Conservation (phyloP, 2,888 invertebrate species). For the Nineta flava region DNA sequence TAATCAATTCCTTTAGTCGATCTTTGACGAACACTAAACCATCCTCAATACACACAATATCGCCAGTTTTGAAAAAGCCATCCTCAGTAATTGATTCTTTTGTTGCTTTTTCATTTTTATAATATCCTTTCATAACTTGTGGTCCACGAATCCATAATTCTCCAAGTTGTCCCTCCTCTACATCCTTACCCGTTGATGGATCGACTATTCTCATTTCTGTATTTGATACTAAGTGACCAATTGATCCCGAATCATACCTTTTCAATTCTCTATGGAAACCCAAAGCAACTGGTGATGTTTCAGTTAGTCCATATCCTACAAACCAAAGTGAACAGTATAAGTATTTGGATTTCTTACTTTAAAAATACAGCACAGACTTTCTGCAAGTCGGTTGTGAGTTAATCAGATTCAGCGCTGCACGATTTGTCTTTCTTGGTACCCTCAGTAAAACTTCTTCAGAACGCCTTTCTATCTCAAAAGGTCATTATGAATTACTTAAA, state of each 20-base stretch:
- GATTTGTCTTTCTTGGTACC: too few species aligned
- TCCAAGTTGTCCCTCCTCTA: conserved; percentile 32
- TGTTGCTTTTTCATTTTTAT: conserved; percentile 58
- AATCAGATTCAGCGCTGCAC: too few species aligned
- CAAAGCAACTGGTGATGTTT: conserved; percentile 41
- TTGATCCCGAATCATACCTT: conserved; percentile 34
- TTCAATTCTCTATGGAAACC: conserved; percentile 20
- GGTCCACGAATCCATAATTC: conserved; percentile 47
- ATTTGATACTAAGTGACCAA: conserved; percentile 36
- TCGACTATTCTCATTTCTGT: conserved; percentile 17
- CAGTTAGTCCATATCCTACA: conserved; percentile 59
- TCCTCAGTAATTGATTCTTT: conserved; percentile 44
- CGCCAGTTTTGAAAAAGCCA: conserved; percentile 62
- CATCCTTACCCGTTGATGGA: conserved; percentile 21
- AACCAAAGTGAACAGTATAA: conserved; percentile 10
- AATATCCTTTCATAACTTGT: conserved; percentile 69
- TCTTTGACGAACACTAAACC: conserved; percentile 54
- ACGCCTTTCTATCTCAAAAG: too few species aligned
- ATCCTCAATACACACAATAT: conserved; percentile 36
- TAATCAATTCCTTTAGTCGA: conserved; percentile 69
- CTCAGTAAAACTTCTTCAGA: too few species aligned
- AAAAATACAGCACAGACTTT: too few species aligned
- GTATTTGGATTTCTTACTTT: conserved; percentile 17
- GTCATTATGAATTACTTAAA: too few species aligned
- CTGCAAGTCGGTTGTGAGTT: too few species aligned